Evolutionary conservation across 2,113 vertebrate genomes (phyloP).

Genomic region (Archilochus colubris): DNA sequence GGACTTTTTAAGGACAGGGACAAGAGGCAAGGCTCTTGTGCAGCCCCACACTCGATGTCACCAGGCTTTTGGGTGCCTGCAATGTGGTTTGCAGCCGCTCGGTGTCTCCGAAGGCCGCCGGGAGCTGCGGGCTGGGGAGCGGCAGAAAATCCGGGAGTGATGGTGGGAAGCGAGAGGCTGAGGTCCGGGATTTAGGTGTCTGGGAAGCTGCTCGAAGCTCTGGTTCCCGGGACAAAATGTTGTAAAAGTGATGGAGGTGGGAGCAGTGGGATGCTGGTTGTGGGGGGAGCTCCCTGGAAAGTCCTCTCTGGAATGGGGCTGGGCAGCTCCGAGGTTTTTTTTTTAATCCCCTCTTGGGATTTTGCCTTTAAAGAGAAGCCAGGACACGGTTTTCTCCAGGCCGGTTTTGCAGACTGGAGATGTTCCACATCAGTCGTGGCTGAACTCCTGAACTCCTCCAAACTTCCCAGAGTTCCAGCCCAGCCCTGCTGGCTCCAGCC

Average conservation of each 20-base stretch:
- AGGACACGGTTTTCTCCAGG: neutral
- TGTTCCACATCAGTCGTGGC: neutral
- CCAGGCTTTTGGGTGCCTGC: neutral
- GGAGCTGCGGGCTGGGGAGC: neutral
- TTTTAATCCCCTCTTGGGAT: neutral
- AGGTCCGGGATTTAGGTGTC: neutral
- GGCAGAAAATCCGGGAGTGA: neutral
- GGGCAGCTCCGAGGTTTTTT: neutral
- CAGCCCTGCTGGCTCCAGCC: neutral
- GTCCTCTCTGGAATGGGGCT: neutral
- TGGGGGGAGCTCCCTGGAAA: neutral
- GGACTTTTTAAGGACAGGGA: neutral
- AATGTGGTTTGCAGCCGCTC: neutral
- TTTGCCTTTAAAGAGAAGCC: conserved; percentile 10
- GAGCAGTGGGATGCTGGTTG: neutral
- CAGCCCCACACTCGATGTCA: fast-evolving
- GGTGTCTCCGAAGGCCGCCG: neutral
- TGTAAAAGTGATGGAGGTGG: neutral
- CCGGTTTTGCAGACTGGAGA: neutral
- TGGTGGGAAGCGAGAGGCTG: fast-evolving
- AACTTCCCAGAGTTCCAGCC: neutral
- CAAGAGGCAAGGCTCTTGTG: neutral
- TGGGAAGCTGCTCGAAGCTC: neutral
- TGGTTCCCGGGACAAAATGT: neutral
- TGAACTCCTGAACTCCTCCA: conserved; percentile 49